Evolutionary conservation across 2,113 vertebrate species (phyloP), one percentile per base, ranked within the genome.

Genomic region (Gavia stellata): DNA sequence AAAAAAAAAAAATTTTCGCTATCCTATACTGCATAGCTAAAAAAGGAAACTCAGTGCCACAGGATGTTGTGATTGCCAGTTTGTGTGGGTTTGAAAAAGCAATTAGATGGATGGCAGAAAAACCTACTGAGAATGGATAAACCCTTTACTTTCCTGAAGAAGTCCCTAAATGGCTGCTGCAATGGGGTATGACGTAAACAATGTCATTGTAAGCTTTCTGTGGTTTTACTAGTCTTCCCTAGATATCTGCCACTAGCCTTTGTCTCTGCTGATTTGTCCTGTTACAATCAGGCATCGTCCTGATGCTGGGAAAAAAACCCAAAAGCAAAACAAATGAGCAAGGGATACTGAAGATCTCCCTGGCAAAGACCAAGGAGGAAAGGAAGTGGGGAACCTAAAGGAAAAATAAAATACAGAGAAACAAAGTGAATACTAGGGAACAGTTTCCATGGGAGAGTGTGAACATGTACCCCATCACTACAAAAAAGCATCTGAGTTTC

Each of bases 391-490:
- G 2, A 74, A 45, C 16, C 18, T 82, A 25, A 88, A 83, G 49
- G 21, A 61, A 90, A 80, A 95, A 13, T n/a, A 47, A 81, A 68
- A 49, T 42, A 23, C 2, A 44, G 71, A 82, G 50, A 72, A 93
- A 58, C 17, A 59, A 90, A 90, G 9, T 59, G 47, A 85, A 72
- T 82, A 17, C 16, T 25, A 36, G 44, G 45, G 19, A 79, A 17
- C 14, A 21, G 18, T 47, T 93, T 78, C 45, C 3, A 1, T 4
- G 3, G 38, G 17, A 49, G 18, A n/a, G 3, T 44, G 26, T 58
- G 52, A 66, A 74, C 31, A 17, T 0, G 0, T 67, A 29, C 8
- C 18, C 3, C 21, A 18, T 85, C 33, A 50, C 38, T 88, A 42
- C 49, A 78, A 62, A 44, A 52, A 21, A 0, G 5, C 25, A n/a